Conservation (phyloP, 2,888 invertebrate species). For the Scaptomyza reducta region DNA sequence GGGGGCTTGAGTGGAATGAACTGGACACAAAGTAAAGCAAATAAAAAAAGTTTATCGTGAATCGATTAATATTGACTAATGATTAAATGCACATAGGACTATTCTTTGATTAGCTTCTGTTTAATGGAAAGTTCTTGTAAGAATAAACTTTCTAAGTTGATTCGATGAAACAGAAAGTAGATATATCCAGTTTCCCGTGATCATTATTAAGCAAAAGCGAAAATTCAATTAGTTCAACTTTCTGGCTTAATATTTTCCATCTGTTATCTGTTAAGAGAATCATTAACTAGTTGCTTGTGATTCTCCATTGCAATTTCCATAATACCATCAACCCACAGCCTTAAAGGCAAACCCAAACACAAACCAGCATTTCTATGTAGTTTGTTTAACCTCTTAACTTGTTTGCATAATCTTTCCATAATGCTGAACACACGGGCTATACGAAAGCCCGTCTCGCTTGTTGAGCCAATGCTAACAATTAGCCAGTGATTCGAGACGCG, state of each 20-base stretch:
- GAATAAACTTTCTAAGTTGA: too few species aligned
- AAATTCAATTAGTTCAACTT: neutral
- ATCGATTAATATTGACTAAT: neutral
- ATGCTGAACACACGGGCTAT: conserved; percentile 45
- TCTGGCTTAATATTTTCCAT: neutral
- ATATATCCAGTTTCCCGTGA: too few species aligned
- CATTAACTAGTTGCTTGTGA: neutral
- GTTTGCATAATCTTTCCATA: conserved; percentile 68
- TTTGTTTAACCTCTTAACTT: conserved; percentile 42
- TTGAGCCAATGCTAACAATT: conserved; percentile 53
- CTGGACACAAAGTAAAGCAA: conserved; percentile 26
- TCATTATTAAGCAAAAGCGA: too few species aligned
- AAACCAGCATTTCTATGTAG: conserved; percentile 1
- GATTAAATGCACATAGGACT: neutral
- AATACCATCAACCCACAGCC: neutral
- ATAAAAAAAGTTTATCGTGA: neutral
- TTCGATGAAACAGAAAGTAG: too few species aligned
- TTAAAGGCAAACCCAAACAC: neutral
- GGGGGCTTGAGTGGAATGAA: conserved; percentile 19
- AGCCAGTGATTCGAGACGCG: conserved; percentile 51
- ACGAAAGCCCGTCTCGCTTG: conserved; percentile 37
- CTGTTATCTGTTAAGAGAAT: neutral
- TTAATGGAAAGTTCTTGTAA: too few species aligned
- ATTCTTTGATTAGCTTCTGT: neutral
- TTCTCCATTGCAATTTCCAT: conserved; percentile 5